These are phyloP conservation scores for Falcunculus frontatus DNA, from an alignment of 2,113 vertebrate species.

Conservation along the genomic window DNA sequence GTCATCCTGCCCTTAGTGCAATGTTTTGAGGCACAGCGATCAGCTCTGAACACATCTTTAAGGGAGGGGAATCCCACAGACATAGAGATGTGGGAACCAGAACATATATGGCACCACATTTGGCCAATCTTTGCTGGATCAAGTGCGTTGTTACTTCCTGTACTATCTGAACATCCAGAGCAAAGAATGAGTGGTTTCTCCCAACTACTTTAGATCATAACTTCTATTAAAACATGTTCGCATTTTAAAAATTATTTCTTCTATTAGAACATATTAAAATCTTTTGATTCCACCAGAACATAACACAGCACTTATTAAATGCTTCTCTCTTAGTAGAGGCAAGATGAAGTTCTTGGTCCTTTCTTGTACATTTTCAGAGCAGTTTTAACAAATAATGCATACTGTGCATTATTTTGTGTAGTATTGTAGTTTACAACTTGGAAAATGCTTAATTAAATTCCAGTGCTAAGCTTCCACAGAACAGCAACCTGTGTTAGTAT, in stretches of 20 bases:
- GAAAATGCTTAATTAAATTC: background rate
- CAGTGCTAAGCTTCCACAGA: background rate
- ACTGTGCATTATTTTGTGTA: background rate
- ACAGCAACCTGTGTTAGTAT: background rate
- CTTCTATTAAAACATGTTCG: background rate
- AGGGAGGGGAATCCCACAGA: rapidly evolving
- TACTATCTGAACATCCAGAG: background rate
- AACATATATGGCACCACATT: rapidly evolving
- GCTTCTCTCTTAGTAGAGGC: background rate
- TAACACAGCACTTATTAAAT: background rate
- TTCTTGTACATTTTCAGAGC: background rate
- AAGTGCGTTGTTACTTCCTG: background rate
- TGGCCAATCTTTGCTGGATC: background rate
- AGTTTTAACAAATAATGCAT: background rate
- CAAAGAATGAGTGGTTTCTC: background rate
- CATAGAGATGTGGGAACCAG: rapidly evolving
- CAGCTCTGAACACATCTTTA: no score
- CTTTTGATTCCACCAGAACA: background rate
- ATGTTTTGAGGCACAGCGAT: rapidly evolving
- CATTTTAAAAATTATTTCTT: background rate
- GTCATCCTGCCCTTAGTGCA: no score
- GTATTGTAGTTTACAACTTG: background rate
- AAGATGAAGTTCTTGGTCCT: background rate
- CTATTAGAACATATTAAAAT: background rate
- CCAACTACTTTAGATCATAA: no score